These are phyloP conservation scores for Cataglyphis rosenhaueri DNA, from an alignment of 2,888 invertebrate species.

Conservation along the genomic window DNA sequence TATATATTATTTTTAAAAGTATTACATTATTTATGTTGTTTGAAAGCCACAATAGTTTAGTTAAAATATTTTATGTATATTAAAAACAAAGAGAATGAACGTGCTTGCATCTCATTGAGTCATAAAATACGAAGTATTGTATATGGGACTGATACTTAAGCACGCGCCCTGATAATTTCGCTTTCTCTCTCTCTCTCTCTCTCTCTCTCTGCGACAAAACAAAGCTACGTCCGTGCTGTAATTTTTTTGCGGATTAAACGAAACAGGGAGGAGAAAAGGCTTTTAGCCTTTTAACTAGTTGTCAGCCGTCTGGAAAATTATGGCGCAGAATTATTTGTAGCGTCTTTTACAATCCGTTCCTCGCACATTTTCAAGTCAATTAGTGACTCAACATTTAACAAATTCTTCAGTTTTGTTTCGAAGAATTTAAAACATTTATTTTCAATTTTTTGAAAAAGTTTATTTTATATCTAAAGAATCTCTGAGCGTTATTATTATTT, in stretches of 20 bases:
- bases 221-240: constrained; percentile 17
- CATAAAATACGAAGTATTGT: not conserved
- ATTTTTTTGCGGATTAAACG: constrained; percentile 42
- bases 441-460: not conserved
- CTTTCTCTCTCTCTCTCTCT: not conserved
- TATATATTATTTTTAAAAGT: not conserved
- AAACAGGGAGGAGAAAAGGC: constrained; percentile 25
- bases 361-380: constrained; percentile 10
- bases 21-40: not conserved
- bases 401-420: not conserved
- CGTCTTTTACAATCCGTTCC: constrained; percentile 15
- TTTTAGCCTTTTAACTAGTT: constrained; percentile 41
- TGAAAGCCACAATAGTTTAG: not conserved
- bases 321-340: constrained; percentile 30
- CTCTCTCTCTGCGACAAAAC: constrained; percentile 18
- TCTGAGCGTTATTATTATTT: not conserved
- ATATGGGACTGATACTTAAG: constrained; percentile 27
- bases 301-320: constrained; percentile 41
- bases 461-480: not conserved
- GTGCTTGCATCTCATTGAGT: constrained; percentile 21
- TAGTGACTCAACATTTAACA: constrained; percentile 22
- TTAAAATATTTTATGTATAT: not conserved
- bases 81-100: constrained; percentile 24
- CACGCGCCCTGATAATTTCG: constrained; percentile 28
- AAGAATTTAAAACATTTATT: not conserved